Evolutionary conservation across 2,797 vertebrate genomes (phyloP).

Genomic region (Mormyrus proboscirostris): DNA sequence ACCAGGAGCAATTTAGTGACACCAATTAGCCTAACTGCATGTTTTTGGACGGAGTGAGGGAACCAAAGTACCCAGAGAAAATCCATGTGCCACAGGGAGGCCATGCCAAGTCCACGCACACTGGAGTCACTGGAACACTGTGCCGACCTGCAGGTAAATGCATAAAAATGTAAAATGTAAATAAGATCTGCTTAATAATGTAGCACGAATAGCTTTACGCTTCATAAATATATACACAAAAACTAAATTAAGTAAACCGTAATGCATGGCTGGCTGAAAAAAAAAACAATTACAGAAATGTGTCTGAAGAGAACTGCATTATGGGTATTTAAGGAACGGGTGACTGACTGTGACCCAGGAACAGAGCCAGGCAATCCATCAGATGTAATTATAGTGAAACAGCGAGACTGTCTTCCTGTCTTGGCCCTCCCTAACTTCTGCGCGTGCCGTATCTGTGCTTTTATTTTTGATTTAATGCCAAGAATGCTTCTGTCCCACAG

Average conservation of each 20-base stretch:
- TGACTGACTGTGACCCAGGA: constrained; percentile 56
- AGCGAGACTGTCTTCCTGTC: constrained; percentile 43
- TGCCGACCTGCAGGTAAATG: neutral
- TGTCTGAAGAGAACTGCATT: constrained; percentile 39
- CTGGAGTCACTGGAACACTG: neutral
- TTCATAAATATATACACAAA: neutral
- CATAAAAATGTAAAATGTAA: neutral
- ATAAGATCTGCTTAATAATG: neutral
- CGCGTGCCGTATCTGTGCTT: constrained; percentile 2
- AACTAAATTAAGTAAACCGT: neutral
- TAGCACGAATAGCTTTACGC: neutral
- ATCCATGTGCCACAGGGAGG: neutral
- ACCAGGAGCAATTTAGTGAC: neutral
- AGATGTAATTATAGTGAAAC: constrained; percentile 54
- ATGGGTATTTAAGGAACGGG: constrained; percentile 57
- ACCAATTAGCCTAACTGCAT: neutral
- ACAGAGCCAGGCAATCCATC: constrained; percentile 55
- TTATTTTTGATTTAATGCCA: constrained; percentile 35
- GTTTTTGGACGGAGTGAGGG: neutral
- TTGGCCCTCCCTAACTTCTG: constrained; percentile 36
- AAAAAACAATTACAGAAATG: neutral
- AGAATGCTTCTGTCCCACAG: constrained; percentile 49
- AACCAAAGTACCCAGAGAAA: neutral
- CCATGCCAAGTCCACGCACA: neutral
- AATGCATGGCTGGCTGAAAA: neutral